phyloP scores from a whole-genome alignment of 1,140 invertebrate genomes.

The Chionoecetes opilio region DNA sequence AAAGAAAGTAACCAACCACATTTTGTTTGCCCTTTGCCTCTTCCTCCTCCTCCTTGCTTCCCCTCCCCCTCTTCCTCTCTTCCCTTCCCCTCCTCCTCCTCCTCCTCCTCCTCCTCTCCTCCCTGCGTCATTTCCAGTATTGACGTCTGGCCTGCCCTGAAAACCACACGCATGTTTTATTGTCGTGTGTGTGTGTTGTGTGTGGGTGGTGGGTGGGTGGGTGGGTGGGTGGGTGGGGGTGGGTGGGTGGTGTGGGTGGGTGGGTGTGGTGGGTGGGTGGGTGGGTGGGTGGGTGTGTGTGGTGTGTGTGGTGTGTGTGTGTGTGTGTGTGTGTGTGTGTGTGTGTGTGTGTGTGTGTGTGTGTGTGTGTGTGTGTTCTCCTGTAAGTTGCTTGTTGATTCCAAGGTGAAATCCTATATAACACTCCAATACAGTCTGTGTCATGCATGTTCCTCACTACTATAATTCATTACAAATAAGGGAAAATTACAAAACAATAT shows the following conservation, averaged over 20 bases:
- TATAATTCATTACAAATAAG: too few species aligned
- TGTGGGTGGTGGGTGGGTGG: conserved; percentile 49
- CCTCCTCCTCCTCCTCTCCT: background rate
- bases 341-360: conserved; percentile 39
- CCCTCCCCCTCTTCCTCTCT: background rate
- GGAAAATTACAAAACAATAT: too few species aligned
- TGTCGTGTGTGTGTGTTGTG: conserved; percentile 30
- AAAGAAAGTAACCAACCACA: background rate
- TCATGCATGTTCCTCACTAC: background rate
- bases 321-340: conserved; percentile 58
- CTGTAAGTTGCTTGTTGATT: too few species aligned
- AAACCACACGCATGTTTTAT: background rate
- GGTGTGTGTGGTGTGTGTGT: conserved; percentile 32
- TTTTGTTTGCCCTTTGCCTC: background rate
- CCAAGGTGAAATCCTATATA: too few species aligned
- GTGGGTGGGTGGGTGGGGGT: conserved; percentile 36
- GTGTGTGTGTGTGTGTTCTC: background rate
- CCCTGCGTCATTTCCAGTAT: background rate
- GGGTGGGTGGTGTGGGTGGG: background rate
- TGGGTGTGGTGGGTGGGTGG: conserved; percentile 55
- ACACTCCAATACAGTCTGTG: too few species aligned
- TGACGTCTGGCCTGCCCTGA: background rate
- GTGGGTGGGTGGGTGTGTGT: conserved; percentile 48
- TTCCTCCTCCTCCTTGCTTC: background rate
- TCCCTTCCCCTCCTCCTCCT: background rate